Base-by-base conservation (phyloP, 1,140 invertebrate genomes). In the Drosophila ercepeae region DNA sequence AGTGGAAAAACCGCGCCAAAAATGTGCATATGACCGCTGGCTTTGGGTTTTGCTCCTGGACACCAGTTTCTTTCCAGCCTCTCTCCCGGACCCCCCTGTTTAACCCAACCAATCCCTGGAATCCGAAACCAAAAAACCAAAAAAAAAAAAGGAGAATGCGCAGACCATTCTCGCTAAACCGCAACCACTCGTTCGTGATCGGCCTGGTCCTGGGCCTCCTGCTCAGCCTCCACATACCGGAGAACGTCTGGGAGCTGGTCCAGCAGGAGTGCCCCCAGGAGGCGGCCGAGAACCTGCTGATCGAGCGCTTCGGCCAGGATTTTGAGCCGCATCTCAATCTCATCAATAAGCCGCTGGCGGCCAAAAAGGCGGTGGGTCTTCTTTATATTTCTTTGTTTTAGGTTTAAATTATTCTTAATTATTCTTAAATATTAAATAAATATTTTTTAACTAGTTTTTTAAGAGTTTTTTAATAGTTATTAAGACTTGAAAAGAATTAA, bases 251-350 rank as follows among this genome's bases (percentile, higher is more conserved):
- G 84, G 72, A 91, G 44, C 58, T 91, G 29, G 78, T 88, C 11
- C 79, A 90, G 61, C 83, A 90, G 45, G 89, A 91, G 61, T 91
- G 91, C 29, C 89, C 89, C 1, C 89, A 91, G 57, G 72, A 91
- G 55, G 68, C 53, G 1, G 78, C 86, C 41, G 89, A 90, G 46
- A 89, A 88, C 74, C 68, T 78, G 45, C 42, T 83, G 1, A 89
- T 91, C 55, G 84, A 84, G 58, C 83, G 79, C 18, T 90, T 91
- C 46, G 89, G 89, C 29, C 86, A 91, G 67, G 90, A 91, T 36
- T 91, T 91, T 72, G 89, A 91, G 68, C 91, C 90, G 14, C 90
- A 91, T 61, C 59, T 91, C 23, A 91, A 91, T 69, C 74, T 91
- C 21, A 89, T 90, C 23, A 91, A 91, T 41, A 91, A 91, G 76